Base-by-base conservation (phyloP, 2,888 invertebrate genomes). In the Lasioglossum lativentre region DNA sequence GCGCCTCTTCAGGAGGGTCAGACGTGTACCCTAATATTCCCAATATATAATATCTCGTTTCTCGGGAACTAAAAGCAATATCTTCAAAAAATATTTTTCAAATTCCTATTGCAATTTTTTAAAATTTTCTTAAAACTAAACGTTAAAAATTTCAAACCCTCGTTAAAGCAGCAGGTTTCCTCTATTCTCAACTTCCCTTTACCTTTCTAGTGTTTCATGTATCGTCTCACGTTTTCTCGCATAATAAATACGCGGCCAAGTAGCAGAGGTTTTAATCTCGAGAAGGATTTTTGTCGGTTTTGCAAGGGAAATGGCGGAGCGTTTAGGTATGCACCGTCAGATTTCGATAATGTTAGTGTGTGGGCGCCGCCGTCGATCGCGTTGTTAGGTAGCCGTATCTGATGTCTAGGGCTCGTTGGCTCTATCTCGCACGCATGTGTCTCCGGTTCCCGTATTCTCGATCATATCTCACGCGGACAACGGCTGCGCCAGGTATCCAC, bases 381-480 rank as follows among this genome's bases (percentile, higher is more conserved):
- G 47, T 45, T 16, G 10, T 66, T 66, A 76, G 52, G 14, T n/a
- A 75, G 59, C 16, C 16, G 47, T 38, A 68, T 47, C 74, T 66
- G 75, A 78, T 68, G 82, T 83, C 74, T 73, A 38, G 73, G 27
- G 80, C 81, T 80, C 68, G 80, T 75, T 80, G 70, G n/a, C 45
- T 74, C 70, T 66, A 38, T 52, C 84, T 73, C 42, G 71, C 81
- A 66, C 78, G 52, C 75, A 79, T 75, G 76, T 83, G 83, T 87
- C 80, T 80, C 68, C 80, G 45, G 73, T 45, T 74, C 66, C 38
- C 80, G 77, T 82, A 63, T 80, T 56, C 84, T 80, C 88, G 86
- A 89, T 90, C 90, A 88, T 90, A 92, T 91, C 92, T 90, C 90
- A 90, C 84, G 80, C 82, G 79, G 42, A 80, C 76, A 87, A 89